Percentiles rank a stretch among this genome's conserved stretches.
Evolutionary conservation across 1,140 invertebrate species (phyloP).

Genomic region (Zophobas morio): DNA sequence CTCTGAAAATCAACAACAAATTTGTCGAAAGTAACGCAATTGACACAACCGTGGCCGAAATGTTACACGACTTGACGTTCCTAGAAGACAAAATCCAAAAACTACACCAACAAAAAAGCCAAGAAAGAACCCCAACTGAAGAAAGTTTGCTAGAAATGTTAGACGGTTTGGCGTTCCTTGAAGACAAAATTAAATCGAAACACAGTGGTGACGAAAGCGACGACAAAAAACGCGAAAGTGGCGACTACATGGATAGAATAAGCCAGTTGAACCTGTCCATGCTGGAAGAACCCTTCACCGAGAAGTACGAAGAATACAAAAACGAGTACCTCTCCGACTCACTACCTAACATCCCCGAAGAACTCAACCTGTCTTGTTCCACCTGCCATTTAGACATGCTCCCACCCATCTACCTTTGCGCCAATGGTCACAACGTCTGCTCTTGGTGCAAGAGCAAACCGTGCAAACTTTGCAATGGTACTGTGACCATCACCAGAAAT

Average conservation of each 20-base stretch:
- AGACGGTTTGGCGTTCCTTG: background rate
- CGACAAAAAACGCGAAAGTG: background rate
- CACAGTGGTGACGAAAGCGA: too few relatives aligned
- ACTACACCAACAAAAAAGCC: conserved; percentile 5
- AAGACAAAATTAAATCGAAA: background rate
- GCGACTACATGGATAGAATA: conserved; percentile 39
- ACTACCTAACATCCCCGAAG: conserved; percentile 27
- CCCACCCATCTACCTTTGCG: conserved; percentile 61
- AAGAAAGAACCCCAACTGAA: background rate
- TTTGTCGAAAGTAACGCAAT: background rate
- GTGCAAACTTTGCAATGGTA: conserved; percentile 55
- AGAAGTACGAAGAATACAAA: conserved; percentile 22
- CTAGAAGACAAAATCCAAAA: conserved; percentile 6
- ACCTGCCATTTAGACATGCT: conserved; percentile 56
- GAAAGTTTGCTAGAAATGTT: background rate
- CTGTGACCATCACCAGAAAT: conserved; percentile 58
- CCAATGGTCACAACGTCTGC: conserved; percentile 59
- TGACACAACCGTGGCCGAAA: conserved; percentile 4
- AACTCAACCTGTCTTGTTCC: conserved; percentile 52
- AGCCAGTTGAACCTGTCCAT: conserved; percentile 20
- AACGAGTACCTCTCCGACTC: conserved; percentile 8
- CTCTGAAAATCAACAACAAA: conserved; percentile 22
- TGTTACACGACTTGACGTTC: background rate
- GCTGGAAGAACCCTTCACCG: conserved; percentile 27
- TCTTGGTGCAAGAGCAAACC: conserved; percentile 49